These are phyloP conservation scores for Linnaemya tessellans DNA, from an alignment of 2,888 invertebrate species.

Conservation along the genomic window DNA sequence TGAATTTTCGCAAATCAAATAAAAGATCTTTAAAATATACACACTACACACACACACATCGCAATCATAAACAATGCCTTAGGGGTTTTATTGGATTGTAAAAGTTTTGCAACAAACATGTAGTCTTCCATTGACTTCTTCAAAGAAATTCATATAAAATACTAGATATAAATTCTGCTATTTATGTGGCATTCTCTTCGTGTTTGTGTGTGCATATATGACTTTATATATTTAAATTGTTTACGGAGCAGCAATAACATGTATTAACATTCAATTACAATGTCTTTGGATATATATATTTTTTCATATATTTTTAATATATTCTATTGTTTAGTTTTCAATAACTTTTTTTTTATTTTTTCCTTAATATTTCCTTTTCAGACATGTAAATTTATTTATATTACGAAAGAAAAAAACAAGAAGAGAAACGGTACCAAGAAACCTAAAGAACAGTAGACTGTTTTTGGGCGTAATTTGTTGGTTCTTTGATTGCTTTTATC, in stretches of 20 bases:
- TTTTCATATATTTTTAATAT: background rate
- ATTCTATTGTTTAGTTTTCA: background rate
- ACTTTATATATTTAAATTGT: background rate
- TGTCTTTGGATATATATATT: background rate
- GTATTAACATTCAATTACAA: slow-evolving; percentile 6
- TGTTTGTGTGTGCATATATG: background rate
- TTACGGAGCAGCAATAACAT: background rate
- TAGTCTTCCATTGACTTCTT: background rate
- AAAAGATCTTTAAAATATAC: background rate
- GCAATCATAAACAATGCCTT: background rate
- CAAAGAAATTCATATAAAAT: background rate
- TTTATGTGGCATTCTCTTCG: background rate
- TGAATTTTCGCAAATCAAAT: background rate
- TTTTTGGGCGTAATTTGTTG: background rate
- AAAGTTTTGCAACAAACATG: background rate
- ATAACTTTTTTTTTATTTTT: background rate
- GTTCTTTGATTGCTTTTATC: background rate
- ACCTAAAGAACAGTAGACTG: background rate
- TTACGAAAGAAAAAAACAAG: background rate
- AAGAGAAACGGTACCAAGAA: background rate
- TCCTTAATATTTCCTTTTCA: slow-evolving; percentile 22
- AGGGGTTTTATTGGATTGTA: background rate
- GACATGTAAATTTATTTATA: slow-evolving; percentile 21
- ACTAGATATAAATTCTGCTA: background rate
- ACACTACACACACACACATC: background rate